Percentiles rank a stretch among this genome's conserved stretches.
Conservation (phyloP, 2,113 vertebrate species). For the Plotosus lineatus region DNA sequence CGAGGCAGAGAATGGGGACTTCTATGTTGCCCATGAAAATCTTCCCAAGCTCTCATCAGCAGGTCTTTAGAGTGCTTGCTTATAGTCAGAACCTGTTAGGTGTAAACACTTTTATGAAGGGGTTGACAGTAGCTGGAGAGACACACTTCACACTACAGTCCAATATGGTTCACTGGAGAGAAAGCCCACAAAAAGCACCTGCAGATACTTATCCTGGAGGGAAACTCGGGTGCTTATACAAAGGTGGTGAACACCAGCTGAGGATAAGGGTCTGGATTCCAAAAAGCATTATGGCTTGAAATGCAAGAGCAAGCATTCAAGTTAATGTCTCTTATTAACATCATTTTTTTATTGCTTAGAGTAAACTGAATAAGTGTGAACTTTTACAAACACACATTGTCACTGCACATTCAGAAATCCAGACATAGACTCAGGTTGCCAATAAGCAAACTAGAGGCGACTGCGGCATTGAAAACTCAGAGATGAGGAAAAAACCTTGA, state of each 20-base stretch:
- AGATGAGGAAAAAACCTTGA: not conserved
- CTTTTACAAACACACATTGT: not conserved
- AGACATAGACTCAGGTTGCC: not conserved
- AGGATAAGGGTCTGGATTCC: not conserved
- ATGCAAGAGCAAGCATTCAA: not conserved
- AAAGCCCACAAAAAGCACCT: conserved; percentile 63
- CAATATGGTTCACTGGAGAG: conserved; percentile 62
- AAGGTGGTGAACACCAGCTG: conserved; percentile 3
- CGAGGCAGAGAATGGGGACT: conserved; percentile 35
- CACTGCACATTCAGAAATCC: not conserved
- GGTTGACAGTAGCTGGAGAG: conserved; percentile 57
- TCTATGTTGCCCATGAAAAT: conserved; percentile 39
- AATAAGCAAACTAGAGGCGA: not conserved
- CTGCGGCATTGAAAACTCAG: not conserved
- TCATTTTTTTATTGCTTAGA: not conserved
- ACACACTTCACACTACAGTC: conserved; percentile 70
- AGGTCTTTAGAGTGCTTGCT: conserved; percentile 27
- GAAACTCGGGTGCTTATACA: conserved; percentile 31
- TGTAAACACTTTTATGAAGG: conserved; percentile 48
- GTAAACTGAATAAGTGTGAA: not conserved
- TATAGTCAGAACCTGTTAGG: conserved; percentile 41
- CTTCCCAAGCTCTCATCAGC: conserved; percentile 29
- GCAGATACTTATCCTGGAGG: conserved; percentile 35
- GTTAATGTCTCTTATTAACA: not conserved
- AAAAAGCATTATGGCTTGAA: conserved; percentile 2